Evolutionary conservation across 2,113 vertebrate species (phyloP), one percentile per base, ranked within the genome.

Genomic region (Tenrec ecaudatus): DNA sequence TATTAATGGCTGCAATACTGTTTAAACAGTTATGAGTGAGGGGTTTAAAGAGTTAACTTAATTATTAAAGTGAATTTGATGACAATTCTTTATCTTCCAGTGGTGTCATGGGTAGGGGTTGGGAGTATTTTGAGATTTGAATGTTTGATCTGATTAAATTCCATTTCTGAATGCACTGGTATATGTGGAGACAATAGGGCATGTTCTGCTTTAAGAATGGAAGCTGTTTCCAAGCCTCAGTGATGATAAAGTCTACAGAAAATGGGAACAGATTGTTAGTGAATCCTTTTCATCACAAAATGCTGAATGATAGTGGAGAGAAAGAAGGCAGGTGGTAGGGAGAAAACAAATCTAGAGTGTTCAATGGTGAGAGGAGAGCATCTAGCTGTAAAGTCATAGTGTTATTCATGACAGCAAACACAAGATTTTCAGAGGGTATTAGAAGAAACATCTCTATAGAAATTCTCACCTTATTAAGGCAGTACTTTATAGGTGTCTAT

Each of bases 221-320:
- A 81, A 33, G 47, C 78, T 75, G 43, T 19, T 86, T 96, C 25
- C 84, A 95, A 89, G 66, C 40, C 14, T 47, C 66, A 79, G 43
- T 83, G 86, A 85, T 68, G n/a, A 82, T 36, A 66, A 82, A 89
- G 57, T 7, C 89, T 78, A 57, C 1, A 43, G 47, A 62, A 60
- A 77, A 36, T 64, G 60, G 47, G 25, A 43, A 77, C 25, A 25
- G n/a, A 81, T 86, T 79, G 84, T 88, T 78, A 64, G 22, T 36
- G 68, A 85, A 53, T 89, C 60, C 68, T 93, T 93, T 94, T 95
- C 84, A 86, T 94, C 80, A 27, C 58, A 87, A 95, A 94, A 94
- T 86, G 94, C 96, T 96, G 96, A 96, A 96, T 96, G 96, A 96
- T 82, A n/a, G 75, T 31, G 47, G 71, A 64, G 87, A 89, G 64